Conservation (phyloP, 2,888 invertebrate species). For the Cyaniris semiargus region DNA sequence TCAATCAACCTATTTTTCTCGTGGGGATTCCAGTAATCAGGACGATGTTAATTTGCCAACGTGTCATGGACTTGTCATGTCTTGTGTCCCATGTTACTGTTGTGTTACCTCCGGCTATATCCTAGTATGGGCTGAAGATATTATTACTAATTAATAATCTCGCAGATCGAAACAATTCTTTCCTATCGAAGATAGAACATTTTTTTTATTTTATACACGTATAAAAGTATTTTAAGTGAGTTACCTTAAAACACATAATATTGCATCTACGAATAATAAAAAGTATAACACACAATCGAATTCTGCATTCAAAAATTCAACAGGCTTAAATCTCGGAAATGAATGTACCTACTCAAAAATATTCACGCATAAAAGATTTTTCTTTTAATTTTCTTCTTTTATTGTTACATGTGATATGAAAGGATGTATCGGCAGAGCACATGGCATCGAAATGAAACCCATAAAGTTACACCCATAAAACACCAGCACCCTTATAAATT, state of each 20-base stretch:
- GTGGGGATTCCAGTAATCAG: neutral
- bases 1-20: slow-evolving; percentile 14
- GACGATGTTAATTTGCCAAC: neutral
- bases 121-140: neutral
- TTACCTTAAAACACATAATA: too few species aligned
- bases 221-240: too few species aligned
- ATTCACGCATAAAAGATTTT: neutral
- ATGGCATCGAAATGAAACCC: slow-evolving; percentile 9
- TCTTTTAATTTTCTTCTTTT: neutral
- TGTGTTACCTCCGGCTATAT: neutral
- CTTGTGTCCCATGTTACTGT: neutral
- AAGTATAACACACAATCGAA: too few species aligned
- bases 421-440: neutral
- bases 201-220: too few species aligned
- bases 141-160: neutral
- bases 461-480: slow-evolving; percentile 25
- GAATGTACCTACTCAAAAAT: neutral
- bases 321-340: neutral
- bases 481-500: slow-evolving; percentile 26
- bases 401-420: neutral
- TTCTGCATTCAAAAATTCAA: too few species aligned
- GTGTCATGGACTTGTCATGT: neutral
- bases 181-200: too few species aligned
- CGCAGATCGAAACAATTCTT: too few species aligned
- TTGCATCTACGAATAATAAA: too few species aligned